Conservation (phyloP, 1,140 invertebrate genomes). For the Platyura marginata region DNA sequence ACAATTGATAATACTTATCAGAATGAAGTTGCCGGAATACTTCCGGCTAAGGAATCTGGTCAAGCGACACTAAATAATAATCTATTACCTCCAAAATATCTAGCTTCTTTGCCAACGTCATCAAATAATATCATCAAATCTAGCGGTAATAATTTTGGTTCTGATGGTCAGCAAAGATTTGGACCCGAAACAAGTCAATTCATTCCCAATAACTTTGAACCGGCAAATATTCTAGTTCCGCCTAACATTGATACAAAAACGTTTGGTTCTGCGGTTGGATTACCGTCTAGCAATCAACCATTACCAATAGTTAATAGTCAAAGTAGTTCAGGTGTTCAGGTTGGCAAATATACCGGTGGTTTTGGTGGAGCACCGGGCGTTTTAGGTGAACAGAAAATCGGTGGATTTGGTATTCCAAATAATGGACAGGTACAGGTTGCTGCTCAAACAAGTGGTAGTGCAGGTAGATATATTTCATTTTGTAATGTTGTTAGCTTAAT, state of each 20-base stretch:
- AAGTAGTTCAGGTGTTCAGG: background rate
- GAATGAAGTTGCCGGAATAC: background rate
- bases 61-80: background rate
- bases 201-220: background rate
- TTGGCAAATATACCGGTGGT: slow-evolving; percentile 5
- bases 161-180: too few relatives aligned
- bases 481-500: background rate
- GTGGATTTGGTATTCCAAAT: slow-evolving; percentile 4
- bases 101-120: background rate
- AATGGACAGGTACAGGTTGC: slow-evolving; percentile 1
- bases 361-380: slow-evolving; percentile 18
- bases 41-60: too few relatives aligned
- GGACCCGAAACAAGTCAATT: too few relatives aligned
- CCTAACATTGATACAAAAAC: too few relatives aligned
- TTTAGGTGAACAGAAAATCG: slow-evolving; percentile 4
- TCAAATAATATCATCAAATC: too few relatives aligned
- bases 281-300: background rate
- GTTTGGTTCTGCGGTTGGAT: background rate
- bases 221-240: background rate
- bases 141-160: background rate
- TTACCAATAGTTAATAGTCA: too few relatives aligned
- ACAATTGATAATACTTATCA: background rate
- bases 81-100: background rate
- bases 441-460: background rate
- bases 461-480: background rate